These are phyloP conservation scores for Ia io DNA, from an alignment of 2,113 vertebrate species.

Conservation along the genomic window DNA sequence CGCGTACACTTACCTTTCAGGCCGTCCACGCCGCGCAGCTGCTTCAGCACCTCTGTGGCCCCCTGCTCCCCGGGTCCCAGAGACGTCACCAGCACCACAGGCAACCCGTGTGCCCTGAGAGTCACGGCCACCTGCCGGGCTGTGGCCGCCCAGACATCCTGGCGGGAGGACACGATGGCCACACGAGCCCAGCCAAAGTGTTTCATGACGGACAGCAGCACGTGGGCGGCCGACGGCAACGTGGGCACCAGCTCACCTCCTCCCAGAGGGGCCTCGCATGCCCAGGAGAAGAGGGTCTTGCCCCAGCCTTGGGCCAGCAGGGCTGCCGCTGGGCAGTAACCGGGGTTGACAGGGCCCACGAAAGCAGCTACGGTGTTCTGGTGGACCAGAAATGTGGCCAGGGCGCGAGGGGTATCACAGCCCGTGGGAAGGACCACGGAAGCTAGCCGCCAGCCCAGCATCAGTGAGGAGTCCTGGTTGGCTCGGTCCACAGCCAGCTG, in stretches of 20 bases:
- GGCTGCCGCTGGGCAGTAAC: conserved; percentile 84
- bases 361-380: conserved; percentile 81
- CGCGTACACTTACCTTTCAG: conserved; percentile 34
- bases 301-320: conserved; percentile 85
- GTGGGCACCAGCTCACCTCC: conserved; percentile 62
- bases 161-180: conserved; percentile 88
- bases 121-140: conserved; percentile 84
- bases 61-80: conserved; percentile 63
- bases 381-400: conserved; percentile 82
- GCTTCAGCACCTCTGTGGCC: background rate
- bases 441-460: conserved; percentile 82
- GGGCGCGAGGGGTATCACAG: conserved; percentile 80
- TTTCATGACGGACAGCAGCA: conserved; percentile 87
- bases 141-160: conserved; percentile 91
- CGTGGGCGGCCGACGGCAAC: conserved; percentile 80
- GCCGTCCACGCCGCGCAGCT: background rate
- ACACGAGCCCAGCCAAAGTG: conserved; percentile 91
- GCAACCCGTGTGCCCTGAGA: conserved; percentile 87
- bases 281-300: conserved; percentile 84
- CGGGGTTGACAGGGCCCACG: conserved; percentile 86
- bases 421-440: conserved; percentile 83
- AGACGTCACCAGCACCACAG: conserved; percentile 83
- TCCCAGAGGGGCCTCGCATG: conserved; percentile 80
- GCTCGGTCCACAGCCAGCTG: conserved; percentile 80
- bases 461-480: conserved; percentile 82